Conservation (phyloP, 2,888 invertebrate species). For the Hymenopus coronatus region DNA sequence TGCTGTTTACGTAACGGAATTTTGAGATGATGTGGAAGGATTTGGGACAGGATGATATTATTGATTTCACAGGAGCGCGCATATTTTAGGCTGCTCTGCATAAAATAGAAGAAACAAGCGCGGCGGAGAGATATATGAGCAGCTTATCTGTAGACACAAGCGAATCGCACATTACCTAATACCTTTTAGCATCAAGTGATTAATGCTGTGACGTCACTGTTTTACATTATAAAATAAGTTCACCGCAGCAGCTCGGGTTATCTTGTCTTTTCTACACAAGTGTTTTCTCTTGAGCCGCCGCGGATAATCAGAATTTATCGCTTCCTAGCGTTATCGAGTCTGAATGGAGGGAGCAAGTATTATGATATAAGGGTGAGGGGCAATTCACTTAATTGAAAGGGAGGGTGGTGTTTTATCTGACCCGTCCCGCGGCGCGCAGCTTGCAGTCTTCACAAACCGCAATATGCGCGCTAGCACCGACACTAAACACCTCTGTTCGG, state of each 20-base stretch:
- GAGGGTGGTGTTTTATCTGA: constrained; percentile 15
- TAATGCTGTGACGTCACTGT: not conserved
- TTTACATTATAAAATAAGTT: not conserved
- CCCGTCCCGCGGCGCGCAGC: not conserved
- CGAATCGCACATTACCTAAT: not conserved
- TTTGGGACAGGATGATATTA: not conserved
- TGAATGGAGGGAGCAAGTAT: not conserved
- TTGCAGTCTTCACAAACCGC: too few relatives aligned
- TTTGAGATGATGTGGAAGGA: too few relatives aligned
- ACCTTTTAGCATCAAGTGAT: not conserved
- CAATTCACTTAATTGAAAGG: constrained; percentile 20
- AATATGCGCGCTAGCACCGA: too few relatives aligned
- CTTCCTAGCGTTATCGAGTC: constrained; percentile 9
- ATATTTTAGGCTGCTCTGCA: not conserved
- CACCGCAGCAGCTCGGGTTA: not conserved
- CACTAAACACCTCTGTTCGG: too few relatives aligned
- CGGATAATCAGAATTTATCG: constrained; percentile 28
- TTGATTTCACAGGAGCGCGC: not conserved
- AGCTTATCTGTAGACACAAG: not conserved
- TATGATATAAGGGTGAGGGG: constrained; percentile 9
- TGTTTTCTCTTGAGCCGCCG: constrained; percentile 8
- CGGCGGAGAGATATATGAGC: not conserved
- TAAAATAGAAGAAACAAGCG: not conserved
- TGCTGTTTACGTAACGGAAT: too few relatives aligned
- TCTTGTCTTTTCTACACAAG: constrained; percentile 1